These are phyloP conservation scores for Acronicta alni DNA, from an alignment of 2,888 invertebrate genomes.

Conservation along the genomic window DNA sequence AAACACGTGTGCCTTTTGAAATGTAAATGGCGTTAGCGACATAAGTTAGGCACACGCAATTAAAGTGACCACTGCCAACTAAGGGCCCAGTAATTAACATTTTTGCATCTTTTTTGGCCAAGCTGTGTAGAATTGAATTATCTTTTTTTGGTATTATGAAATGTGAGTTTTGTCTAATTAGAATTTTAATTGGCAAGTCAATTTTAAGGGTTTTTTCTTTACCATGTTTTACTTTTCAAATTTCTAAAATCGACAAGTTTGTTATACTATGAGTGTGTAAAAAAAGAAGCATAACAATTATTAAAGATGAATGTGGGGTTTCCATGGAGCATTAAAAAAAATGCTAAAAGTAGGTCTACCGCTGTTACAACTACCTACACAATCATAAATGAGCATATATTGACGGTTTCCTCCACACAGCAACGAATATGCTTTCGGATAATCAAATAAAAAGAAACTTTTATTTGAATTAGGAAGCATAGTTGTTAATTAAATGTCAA, in stretches of 20 bases:
- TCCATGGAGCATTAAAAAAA: no score
- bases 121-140: slow-evolving; percentile 34
- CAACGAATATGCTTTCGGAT: no score
- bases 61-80: slow-evolving; percentile 45
- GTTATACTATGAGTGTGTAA: no score
- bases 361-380: no score
- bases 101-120: slow-evolving; percentile 38
- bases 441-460: no score
- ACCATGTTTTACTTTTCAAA: neutral
- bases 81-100: slow-evolving; percentile 43
- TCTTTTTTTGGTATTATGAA: slow-evolving; percentile 9
- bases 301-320: no score
- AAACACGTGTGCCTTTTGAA: slow-evolving; percentile 48
- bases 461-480: neutral
- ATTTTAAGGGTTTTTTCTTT: neutral
- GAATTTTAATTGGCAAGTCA: slow-evolving; percentile 22
- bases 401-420: no score
- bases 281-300: no score
- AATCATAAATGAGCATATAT: no score
- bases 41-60: slow-evolving; percentile 46
- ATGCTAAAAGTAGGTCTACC: no score
- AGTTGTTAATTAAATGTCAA: slow-evolving; percentile 1
- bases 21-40: slow-evolving; percentile 45
- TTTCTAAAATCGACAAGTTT: no score
- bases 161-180: slow-evolving; percentile 22